Evolutionary conservation across 2,797 vertebrate genomes (phyloP), one percentile per base, ranked within the genome.

Genomic region (Semaprochilodus insignis): DNA sequence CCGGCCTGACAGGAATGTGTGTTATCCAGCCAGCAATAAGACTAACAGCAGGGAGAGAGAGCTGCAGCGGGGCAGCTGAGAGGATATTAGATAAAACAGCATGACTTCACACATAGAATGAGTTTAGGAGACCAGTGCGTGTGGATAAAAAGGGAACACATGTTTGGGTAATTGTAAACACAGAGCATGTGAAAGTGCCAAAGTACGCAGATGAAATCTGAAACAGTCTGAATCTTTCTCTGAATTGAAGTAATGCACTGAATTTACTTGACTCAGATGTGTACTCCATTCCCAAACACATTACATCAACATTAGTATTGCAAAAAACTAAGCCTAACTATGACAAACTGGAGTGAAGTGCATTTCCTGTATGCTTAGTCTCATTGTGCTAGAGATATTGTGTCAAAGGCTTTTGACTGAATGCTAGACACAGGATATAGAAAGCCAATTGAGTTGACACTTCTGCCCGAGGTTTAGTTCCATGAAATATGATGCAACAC

Each of bases 1-100:
- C 77, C 78, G 77, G 67, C 72, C 40, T 66, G 63, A 70, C 48
- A 87, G 84, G 84, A 86, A 86, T 87, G 82, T 86, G 77, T 25
- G 70, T 59, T 69, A 74, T 27, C 54, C 52, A 60, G 70, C 67
- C 36, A 48, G 83, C 40, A 85, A 88, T 75, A 86, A 78, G 69
- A 44, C 44, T 15, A 80, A 27, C 79, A 81, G 74, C 70, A 83
- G 83, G 77, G 69, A 72, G 57, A 23, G 51, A 23, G 51, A 70
- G 31, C 19, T 67, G 51, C 70, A 59, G 62, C 6, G 6, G 40
- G 17, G 25, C 31, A 52, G 63, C 62, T 48, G 40, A 60, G 48
- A 25, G 25, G 54, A 82, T 81, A 81, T 48, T 80, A 54, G 23
- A 71, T 77, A 62, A 80, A 80, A 60, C 57, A 77, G 54, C 65